These are phyloP conservation scores for Kuschelorhynchus macadamiae DNA, from an alignment of 2,888 invertebrate genomes.

Conservation along the genomic window DNA sequence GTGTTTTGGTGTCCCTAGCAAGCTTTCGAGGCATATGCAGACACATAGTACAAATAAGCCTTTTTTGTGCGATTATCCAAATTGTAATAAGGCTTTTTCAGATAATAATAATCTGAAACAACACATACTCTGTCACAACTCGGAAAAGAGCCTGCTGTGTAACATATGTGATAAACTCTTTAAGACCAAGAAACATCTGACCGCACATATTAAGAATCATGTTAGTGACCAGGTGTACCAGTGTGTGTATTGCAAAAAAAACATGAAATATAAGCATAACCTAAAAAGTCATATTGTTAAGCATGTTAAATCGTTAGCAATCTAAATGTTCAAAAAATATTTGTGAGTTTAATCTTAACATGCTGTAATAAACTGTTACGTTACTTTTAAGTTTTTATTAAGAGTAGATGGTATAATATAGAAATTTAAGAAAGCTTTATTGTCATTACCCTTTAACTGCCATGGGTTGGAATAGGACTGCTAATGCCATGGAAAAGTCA, in stretches of 20 bases:
- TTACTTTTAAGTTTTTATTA: too few species aligned
- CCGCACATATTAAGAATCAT: constrained; percentile 63
- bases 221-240: constrained; percentile 56
- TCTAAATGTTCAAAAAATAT: too few species aligned
- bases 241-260: constrained; percentile 63
- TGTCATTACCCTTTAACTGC: too few species aligned
- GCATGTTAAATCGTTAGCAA: not conserved
- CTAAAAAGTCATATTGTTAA: constrained; percentile 59
- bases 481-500: too few species aligned
- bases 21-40: constrained; percentile 65
- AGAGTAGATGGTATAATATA: too few species aligned
- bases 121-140: constrained; percentile 63
- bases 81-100: constrained; percentile 64
- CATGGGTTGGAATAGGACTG: too few species aligned
- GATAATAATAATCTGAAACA: constrained; percentile 66
- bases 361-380: too few species aligned
- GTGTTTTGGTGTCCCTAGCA: constrained; percentile 65
- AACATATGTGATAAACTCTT: constrained; percentile 62
- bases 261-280: constrained; percentile 65
- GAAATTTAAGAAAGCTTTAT: not conserved
- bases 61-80: constrained; percentile 61
- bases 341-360: not conserved
- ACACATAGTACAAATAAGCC: constrained; percentile 66
- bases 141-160: constrained; percentile 60
- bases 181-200: constrained; percentile 62